Conservation (phyloP, 2,888 invertebrate species). For the Drosophila mulleri region DNA sequence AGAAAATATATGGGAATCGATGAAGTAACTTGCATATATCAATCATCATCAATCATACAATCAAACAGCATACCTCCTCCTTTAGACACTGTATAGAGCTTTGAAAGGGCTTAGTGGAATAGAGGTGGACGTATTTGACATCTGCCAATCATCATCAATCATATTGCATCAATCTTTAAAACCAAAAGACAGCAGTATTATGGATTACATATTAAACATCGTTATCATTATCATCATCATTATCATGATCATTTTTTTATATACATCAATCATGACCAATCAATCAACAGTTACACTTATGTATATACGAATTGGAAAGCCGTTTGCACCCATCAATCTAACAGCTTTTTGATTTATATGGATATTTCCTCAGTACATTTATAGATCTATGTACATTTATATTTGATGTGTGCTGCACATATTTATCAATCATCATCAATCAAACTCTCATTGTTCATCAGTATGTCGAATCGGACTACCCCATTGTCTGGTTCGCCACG, state of each 20-base stretch:
- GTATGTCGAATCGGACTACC: background rate
- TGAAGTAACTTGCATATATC: background rate
- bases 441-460: background rate
- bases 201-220: too few relatives aligned
- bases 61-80: background rate
- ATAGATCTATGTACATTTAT: too few relatives aligned
- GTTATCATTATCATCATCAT: too few relatives aligned
- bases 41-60: background rate
- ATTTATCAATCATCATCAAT: conserved; percentile 3
- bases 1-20: background rate
- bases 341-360: background rate
- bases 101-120: too few relatives aligned
- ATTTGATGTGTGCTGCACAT: too few relatives aligned
- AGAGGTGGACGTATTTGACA: background rate
- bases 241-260: background rate
- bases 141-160: background rate
- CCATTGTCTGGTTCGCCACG: background rate
- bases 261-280: background rate
- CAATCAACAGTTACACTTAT: too few relatives aligned
- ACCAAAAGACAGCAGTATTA: background rate
- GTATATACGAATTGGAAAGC: background rate
- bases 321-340: background rate
- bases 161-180: background rate
- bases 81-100: too few relatives aligned
- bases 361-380: too few relatives aligned